Evolutionary conservation across 2,797 vertebrate species (phyloP), one percentile per base, ranked within the genome.

Genomic region (Cercopithecus diana): DNA sequence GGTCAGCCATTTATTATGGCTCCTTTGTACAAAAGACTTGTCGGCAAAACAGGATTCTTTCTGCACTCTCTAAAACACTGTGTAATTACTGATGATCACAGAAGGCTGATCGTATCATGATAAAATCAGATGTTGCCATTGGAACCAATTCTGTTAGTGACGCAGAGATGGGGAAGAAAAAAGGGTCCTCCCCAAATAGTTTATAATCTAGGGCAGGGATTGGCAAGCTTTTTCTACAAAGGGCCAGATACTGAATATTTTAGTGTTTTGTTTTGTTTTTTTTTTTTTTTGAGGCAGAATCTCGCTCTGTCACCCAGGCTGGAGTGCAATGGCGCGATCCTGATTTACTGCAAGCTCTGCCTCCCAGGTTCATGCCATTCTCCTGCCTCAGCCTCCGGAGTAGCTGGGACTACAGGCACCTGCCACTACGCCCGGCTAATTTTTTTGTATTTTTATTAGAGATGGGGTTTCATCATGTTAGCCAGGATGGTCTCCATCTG

Each of bases 391-490:
- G 20, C 52, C 20, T 55, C 52, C 52, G 0, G 2, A 55, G 20
- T 55, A 55, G 20, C 52, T 55, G 52, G 20, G 52, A 55, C 20
- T 55, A 55, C 52, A 22, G 52, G 52, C 0, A 1, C 52, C 52
- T 22, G 7, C 52, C 52, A 22, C 20, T 2, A 22, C 20, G 0
- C 7, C 52, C 1, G 0, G 19, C 52, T 55, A 8, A 22, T 22
- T 8, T 55, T 52, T 55, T 55, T 55, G 52, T 55, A 55, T 55
- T 55, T 55, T 55, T 55, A 55, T 8, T 55, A 55, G 7, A 55
- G 52, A 22, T 8, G 20, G 20, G 20, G 20, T 55, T 55, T 55
- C 52, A 55, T 8, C 20, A 2, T 55, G 52, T 55, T 55, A 55
- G 7, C 20, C 52, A 55, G 52, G 7, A 8, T 22, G 52, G 20